Conservation (phyloP, 2,888 invertebrate species). For the Nomada goodeniana region DNA sequence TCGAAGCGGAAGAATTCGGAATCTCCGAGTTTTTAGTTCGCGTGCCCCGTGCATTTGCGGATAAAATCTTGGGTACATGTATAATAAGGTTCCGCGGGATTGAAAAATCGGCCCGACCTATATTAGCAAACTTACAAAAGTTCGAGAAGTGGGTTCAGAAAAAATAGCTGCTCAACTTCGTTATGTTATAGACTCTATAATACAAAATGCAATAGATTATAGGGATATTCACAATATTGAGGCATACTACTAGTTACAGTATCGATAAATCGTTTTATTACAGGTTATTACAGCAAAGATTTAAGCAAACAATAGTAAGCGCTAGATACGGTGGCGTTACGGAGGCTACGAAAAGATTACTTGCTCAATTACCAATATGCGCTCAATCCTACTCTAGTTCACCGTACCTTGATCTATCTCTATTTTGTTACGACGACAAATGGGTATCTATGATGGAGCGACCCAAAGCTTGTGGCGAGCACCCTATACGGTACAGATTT, state of each 20-base stretch:
- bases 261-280: conserved; percentile 19
- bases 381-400: conserved; percentile 97
- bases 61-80: no score
- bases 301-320: conserved; percentile 95
- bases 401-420: conserved; percentile 95
- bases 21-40: no score
- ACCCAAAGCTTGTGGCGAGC: conserved; percentile 96
- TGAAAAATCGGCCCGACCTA: no score
- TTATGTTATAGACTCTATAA: no score
- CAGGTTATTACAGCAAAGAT: conserved; percentile 88
- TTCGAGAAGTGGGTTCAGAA: no score
- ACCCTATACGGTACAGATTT: conserved; percentile 91
- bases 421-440: conserved; percentile 98
- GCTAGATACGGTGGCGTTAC: conserved; percentile 95
- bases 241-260: background rate
- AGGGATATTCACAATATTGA: background rate
- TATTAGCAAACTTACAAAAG: no score
- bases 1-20: no score
- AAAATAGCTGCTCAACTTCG: no score
- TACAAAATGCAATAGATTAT: no score
- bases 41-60: no score
- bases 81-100: no score
- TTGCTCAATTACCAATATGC: conserved; percentile 96
- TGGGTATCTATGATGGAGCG: conserved; percentile 98
- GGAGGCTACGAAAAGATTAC: conserved; percentile 94